phyloP scores from a whole-genome alignment of 2,113 vertebrate species.

The Oncorhynchus nerka region DNA sequence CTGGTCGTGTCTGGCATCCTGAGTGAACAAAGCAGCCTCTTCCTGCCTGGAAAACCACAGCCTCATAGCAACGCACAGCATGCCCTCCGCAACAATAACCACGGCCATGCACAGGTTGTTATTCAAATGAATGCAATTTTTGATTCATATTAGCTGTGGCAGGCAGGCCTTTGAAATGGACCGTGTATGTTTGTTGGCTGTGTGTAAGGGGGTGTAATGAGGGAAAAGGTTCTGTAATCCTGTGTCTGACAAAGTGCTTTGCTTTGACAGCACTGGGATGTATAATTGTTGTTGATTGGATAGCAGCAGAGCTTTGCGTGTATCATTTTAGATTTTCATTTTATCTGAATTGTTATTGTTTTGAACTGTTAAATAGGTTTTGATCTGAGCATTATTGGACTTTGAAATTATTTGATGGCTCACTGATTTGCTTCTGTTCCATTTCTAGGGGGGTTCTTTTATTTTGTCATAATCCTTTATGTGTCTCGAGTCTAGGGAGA shows the following conservation, averaged over 20 bases:
- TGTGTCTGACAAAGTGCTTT: background rate
- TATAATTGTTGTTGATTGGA: background rate
- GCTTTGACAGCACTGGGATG: background rate
- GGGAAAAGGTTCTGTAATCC: background rate
- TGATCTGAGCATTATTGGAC: background rate
- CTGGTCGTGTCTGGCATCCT: slow-evolving; percentile 11
- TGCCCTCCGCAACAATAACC: background rate
- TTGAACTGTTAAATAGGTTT: background rate
- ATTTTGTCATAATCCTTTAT: slow-evolving; percentile 8
- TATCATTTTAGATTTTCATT: background rate
- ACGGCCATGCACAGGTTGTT: background rate
- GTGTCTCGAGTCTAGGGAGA: slow-evolving; percentile 16
- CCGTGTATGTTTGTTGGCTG: background rate
- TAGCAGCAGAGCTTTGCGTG: background rate
- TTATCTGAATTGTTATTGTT: background rate
- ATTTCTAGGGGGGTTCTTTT: background rate
- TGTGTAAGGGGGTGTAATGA: background rate
- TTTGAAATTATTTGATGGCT: background rate
- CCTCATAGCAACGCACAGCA: background rate
- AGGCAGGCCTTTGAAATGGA: background rate
- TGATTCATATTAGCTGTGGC: background rate
- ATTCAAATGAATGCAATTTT: background rate
- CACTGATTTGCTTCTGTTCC: too few species aligned
- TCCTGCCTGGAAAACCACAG: background rate
- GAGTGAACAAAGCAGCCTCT: background rate